These are phyloP conservation scores for Rhinoptilus africanus DNA, from an alignment of 2,113 vertebrate genomes.

Conservation along the genomic window DNA sequence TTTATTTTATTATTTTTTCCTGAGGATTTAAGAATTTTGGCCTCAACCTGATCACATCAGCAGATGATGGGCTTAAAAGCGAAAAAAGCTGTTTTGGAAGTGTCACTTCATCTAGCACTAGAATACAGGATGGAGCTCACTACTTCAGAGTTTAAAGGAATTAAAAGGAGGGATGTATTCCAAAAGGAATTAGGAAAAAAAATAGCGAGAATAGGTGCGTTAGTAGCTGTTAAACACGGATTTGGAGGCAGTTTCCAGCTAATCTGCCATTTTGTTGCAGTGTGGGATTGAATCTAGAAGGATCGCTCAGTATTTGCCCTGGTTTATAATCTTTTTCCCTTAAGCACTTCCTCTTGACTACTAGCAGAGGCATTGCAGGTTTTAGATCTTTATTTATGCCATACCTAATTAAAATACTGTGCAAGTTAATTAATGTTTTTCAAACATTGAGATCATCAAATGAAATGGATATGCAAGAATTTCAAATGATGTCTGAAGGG, in stretches of 20 bases:
- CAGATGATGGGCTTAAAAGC: background rate
- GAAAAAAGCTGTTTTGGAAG: background rate
- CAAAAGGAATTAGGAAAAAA: background rate
- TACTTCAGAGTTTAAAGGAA: background rate
- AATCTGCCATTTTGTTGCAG: background rate
- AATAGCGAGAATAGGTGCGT: background rate
- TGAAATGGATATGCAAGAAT: slow-evolving; percentile 45
- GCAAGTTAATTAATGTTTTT: slow-evolving; percentile 27
- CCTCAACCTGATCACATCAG: background rate
- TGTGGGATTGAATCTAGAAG: background rate
- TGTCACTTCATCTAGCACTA: background rate
- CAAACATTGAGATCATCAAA: slow-evolving; percentile 32
- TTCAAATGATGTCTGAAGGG: slow-evolving; percentile 47
- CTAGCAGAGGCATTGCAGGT: background rate
- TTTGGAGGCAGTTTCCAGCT: background rate
- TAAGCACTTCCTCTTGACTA: slow-evolving; percentile 22
- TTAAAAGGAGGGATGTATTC: background rate
- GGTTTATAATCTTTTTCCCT: background rate
- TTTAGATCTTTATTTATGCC: slow-evolving; percentile 52
- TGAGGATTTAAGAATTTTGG: background rate
- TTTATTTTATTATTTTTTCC: background rate
- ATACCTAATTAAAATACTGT: slow-evolving; percentile 7
- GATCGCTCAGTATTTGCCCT: background rate
- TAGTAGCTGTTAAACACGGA: background rate
- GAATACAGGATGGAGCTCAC: background rate